Conservation (phyloP, 2,888 invertebrate genomes). For the Hypomecis atomaria region DNA sequence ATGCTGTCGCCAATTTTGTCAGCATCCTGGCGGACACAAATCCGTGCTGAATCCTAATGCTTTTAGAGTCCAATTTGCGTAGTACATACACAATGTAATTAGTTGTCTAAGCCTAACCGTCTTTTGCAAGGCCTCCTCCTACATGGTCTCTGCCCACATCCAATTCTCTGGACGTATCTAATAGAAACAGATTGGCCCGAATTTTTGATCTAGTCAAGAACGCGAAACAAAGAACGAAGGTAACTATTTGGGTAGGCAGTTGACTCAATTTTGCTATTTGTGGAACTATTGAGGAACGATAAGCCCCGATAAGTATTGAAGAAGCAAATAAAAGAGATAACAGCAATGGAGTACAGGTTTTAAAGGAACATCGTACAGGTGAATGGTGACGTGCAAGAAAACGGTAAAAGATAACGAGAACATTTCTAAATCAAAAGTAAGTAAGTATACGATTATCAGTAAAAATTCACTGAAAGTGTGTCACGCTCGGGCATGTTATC, state of each 20-base stretch:
- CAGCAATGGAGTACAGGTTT: conserved; percentile 42
- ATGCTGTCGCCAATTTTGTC: conserved; percentile 73
- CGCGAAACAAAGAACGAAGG: conserved; percentile 19
- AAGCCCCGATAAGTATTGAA: conserved; percentile 39
- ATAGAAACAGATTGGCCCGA: conserved; percentile 68
- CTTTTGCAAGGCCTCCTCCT: conserved; percentile 79
- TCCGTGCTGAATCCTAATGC: conserved; percentile 61
- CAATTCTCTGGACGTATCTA: conserved; percentile 69
- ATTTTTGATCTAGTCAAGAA: conserved; percentile 48
- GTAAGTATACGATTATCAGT: conserved; percentile 57
- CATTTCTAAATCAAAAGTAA: conserved; percentile 47
- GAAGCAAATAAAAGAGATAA: conserved; percentile 37
- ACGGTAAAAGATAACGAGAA: conserved; percentile 37
- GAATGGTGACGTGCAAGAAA: conserved; percentile 41
- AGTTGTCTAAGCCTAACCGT: conserved; percentile 71
- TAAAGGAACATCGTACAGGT: conserved; percentile 43
- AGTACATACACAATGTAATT: conserved; percentile 46
- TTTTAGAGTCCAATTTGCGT: conserved; percentile 62
- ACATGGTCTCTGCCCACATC: conserved; percentile 78
- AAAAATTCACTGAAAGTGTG: conserved; percentile 66
- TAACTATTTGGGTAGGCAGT: conserved; percentile 21
- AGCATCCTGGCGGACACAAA: conserved; percentile 58
- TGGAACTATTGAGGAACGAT: conserved; percentile 34
- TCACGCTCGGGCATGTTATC: conserved; percentile 60
- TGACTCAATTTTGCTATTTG: conserved; percentile 38